phyloP scores from a whole-genome alignment of 2,888 invertebrate genomes.

The Polydrusus tereticollis region DNA sequence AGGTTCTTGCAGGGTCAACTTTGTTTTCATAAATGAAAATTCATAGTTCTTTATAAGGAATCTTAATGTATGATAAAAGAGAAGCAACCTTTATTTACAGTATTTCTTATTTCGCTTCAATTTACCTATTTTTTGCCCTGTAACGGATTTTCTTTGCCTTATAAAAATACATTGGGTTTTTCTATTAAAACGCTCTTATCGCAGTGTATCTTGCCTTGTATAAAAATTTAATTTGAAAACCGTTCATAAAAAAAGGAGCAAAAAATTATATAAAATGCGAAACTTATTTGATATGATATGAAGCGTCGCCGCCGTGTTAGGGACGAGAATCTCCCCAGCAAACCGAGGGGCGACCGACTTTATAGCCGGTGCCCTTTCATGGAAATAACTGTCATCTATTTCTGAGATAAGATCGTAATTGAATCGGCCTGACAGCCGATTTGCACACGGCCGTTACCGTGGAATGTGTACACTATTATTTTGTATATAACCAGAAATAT shows the following conservation, averaged over 20 bases:
- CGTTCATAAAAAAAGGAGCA: conserved; percentile 7
- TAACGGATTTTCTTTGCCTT: not conserved
- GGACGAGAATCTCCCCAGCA: conserved; percentile 48
- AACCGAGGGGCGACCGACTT: conserved; percentile 59
- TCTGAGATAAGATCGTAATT: conserved; percentile 69
- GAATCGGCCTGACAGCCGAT: conserved; percentile 69
- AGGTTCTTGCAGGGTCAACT: too few relatives aligned
- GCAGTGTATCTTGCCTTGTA: not conserved
- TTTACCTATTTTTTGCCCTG: not conserved
- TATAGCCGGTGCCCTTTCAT: conserved; percentile 67
- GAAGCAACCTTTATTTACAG: too few relatives aligned
- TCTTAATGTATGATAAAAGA: too few relatives aligned
- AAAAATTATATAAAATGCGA: conserved; percentile 18
- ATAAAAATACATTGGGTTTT: not conserved
- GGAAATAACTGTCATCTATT: conserved; percentile 70
- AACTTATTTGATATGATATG: conserved; percentile 21
- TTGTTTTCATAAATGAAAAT: too few relatives aligned
- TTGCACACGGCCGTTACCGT: conserved; percentile 66
- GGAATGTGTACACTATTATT: conserved; percentile 48
- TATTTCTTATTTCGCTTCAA: not conserved
- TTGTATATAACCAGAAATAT: conserved; percentile 34
- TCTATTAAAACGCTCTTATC: not conserved
- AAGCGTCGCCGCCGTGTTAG: conserved; percentile 1
- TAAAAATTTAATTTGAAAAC: conserved; percentile 11
- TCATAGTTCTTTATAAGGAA: too few relatives aligned